Conservation (phyloP, 2,888 invertebrate species). For the Heteromurus nitidus region DNA sequence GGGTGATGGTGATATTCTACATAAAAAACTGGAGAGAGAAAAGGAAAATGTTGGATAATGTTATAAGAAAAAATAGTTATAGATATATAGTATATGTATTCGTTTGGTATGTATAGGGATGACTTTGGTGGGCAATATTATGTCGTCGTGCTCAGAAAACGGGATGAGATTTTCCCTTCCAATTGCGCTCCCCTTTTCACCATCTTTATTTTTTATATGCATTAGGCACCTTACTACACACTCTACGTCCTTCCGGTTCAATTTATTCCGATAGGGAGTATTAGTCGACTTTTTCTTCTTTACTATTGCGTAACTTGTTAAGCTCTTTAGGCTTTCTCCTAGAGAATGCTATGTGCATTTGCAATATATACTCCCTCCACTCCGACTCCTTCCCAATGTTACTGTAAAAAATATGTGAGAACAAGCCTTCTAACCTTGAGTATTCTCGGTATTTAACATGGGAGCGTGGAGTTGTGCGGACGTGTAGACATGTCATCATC, state of each 20-base stretch:
- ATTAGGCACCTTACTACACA: too few relatives aligned
- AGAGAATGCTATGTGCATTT: not conserved
- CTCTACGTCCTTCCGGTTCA: constrained; percentile 23
- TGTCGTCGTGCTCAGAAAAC: constrained; percentile 38
- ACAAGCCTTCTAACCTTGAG: too few relatives aligned
- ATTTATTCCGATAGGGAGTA: constrained; percentile 44
- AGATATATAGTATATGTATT: not conserved
- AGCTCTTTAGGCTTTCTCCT: not conserved
- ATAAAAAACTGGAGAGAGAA: not conserved
- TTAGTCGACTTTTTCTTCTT: too few relatives aligned
- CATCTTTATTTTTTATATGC: constrained; percentile 13
- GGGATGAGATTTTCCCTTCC: constrained; percentile 43
- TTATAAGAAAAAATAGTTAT: not conserved
- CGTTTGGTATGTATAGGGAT: not conserved
- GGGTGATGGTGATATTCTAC: not conserved
- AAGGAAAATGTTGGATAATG: not conserved
- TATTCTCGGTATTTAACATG: not conserved
- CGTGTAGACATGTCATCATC: not conserved
- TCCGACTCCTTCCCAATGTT: not conserved
- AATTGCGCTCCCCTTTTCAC: constrained; percentile 11
- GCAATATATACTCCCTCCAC: not conserved
- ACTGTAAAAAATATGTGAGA: too few relatives aligned
- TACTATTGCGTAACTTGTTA: not conserved
- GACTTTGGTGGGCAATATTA: constrained; percentile 32
- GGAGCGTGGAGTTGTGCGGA: not conserved